A percentile compares a stretch with the other conserved stretches of the same genome.
phyloP scores from a whole-genome alignment of 2,797 vertebrate genomes.

The Novumbra hubbsi region DNA sequence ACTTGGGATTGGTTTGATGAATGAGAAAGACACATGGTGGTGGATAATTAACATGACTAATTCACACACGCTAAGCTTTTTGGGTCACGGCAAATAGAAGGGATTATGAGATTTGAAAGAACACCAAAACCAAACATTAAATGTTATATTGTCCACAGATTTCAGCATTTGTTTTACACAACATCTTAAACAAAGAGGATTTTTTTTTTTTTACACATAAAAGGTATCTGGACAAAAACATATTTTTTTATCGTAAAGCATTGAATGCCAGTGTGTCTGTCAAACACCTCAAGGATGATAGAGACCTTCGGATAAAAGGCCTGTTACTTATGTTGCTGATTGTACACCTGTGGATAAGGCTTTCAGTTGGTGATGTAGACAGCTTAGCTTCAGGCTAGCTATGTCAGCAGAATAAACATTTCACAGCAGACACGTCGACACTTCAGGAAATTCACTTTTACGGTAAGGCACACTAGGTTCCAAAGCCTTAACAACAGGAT shows the following conservation, averaged over 20 bases:
- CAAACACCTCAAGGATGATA: background rate
- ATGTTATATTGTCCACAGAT: background rate
- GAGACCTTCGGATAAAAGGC: constrained; percentile 25
- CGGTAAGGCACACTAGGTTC: constrained; percentile 1
- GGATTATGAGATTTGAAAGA: background rate
- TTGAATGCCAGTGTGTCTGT: background rate
- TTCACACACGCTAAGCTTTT: background rate
- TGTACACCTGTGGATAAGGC: constrained; percentile 48
- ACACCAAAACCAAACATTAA: background rate
- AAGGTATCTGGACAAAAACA: background rate
- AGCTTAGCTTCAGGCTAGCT: constrained; percentile 33
- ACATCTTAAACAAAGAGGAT: background rate
- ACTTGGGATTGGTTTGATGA: background rate
- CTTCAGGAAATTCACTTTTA: constrained; percentile 8
- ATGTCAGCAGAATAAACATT: constrained; percentile 25
- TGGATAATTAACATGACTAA: background rate
- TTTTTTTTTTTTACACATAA: background rate
- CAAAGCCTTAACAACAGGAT: background rate
- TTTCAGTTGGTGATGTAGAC: constrained; percentile 31
- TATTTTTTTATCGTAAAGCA: constrained; percentile 3
- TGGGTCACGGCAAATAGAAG: background rate
- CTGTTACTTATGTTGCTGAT: constrained; percentile 36
- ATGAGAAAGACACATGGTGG: background rate
- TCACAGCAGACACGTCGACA: constrained; percentile 13
- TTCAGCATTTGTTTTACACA: too few relatives aligned